Conservation (phyloP, 2,888 invertebrate species). For the Neria commutata region DNA sequence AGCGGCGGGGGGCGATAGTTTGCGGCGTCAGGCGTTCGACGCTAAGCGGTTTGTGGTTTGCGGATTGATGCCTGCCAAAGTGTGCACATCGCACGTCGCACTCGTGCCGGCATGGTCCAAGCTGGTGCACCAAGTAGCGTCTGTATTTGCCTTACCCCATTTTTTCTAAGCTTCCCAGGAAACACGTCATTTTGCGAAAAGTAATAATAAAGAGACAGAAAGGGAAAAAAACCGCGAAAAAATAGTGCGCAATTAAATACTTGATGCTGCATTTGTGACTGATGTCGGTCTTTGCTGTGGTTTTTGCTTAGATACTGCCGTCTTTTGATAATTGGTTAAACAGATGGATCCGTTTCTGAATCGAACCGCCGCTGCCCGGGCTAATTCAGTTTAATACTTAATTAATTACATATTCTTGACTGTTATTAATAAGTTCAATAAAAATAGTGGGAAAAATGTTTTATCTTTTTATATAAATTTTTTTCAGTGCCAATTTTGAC, state of each 20-base stretch:
- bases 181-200: neutral
- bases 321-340: neutral
- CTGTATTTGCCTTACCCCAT: slow-evolving; percentile 50
- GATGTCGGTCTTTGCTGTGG: neutral
- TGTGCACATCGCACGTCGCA: too few species aligned
- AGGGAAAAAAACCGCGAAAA: neutral
- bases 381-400: neutral
- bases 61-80: too few species aligned
- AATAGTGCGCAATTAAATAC: neutral
- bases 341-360: too few species aligned
- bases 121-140: slow-evolving; percentile 16
- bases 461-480: too few species aligned
- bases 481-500: too few species aligned
- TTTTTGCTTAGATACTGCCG: neutral
- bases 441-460: too few species aligned
- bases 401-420: too few species aligned
- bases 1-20: neutral
- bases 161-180: slow-evolving; percentile 18
- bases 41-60: slow-evolving; percentile 1
- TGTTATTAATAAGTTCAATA: too few species aligned
- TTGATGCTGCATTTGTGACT: neutral
- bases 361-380: neutral
- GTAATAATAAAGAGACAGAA: too few species aligned
- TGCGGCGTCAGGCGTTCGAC: too few species aligned
- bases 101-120: neutral